Evolutionary conservation across 2,888 invertebrate species (phyloP).

Genomic region (Synergus umbraculus): DNA sequence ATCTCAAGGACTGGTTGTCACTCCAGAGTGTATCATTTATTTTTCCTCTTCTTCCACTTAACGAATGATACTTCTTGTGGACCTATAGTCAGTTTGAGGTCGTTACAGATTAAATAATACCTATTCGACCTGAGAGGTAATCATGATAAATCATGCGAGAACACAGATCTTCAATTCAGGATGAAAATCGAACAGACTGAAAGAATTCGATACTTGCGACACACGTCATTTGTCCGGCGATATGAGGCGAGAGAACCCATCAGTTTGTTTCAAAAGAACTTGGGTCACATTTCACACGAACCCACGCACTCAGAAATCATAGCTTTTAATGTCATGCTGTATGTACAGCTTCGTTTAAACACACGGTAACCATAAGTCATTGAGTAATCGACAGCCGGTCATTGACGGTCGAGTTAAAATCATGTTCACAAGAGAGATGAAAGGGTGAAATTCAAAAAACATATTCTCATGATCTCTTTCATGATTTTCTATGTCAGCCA

Average conservation of each 20-base stretch:
- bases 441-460: constrained; percentile 13
- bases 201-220: constrained; percentile 35
- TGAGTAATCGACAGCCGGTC: constrained; percentile 62
- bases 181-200: constrained; percentile 27
- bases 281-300: constrained; percentile 47
- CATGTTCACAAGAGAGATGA: background rate
- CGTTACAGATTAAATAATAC: constrained; percentile 10
- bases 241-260: constrained; percentile 20
- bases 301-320: constrained; percentile 57
- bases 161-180: constrained; percentile 17
- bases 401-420: constrained; percentile 53
- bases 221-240: constrained; percentile 18
- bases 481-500: background rate
- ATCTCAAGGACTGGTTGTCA: constrained; percentile 33
- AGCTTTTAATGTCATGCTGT: constrained; percentile 57
- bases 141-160: constrained; percentile 26
- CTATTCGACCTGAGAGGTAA: constrained; percentile 18
- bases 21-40: constrained; percentile 16
- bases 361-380: constrained; percentile 58
- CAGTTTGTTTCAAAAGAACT: constrained; percentile 38
- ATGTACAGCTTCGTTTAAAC: constrained; percentile 54
- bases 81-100: background rate
- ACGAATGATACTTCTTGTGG: background rate
- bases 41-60: background rate
- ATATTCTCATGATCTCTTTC: background rate